Conservation (phyloP, 1,140 invertebrate species). For the Centruroides sculpturatus region DNA sequence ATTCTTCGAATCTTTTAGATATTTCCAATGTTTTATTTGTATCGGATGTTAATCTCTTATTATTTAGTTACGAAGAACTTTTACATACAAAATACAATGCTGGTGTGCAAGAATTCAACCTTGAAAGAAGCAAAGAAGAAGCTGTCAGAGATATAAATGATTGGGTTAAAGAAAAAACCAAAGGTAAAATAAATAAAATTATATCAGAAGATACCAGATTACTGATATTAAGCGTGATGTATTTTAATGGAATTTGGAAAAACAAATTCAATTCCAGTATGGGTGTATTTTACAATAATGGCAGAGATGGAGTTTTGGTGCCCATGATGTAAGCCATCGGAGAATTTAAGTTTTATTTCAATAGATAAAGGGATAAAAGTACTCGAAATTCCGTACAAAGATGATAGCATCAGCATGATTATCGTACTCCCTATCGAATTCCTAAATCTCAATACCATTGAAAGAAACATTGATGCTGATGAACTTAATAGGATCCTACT, state of each 20-base stretch:
- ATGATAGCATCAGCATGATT: conserved; percentile 47
- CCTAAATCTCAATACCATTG: conserved; percentile 23
- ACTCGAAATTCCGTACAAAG: conserved; percentile 54
- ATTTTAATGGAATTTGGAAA: conserved; percentile 62
- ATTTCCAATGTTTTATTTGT: not conserved
- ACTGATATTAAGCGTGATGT: conserved; percentile 57
- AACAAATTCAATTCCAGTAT: conserved; percentile 44
- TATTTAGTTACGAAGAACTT: not conserved
- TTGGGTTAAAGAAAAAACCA: conserved; percentile 49
- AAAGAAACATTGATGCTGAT: not conserved
- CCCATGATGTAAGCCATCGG: not conserved
- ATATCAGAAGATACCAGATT: conserved; percentile 39
- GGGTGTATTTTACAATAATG: conserved; percentile 45
- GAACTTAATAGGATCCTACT: conserved; percentile 7
- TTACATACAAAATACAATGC: not conserved
- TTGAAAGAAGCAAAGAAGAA: conserved; percentile 9
- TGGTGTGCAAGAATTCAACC: not conserved
- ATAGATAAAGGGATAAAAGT: conserved; percentile 35
- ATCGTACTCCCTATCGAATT: conserved; percentile 45
- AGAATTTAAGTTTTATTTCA: not conserved
- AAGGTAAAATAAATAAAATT: conserved; percentile 45
- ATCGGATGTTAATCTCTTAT: not conserved
- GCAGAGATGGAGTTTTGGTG: not conserved
- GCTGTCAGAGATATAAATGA: conserved; percentile 43
- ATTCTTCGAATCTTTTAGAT: not conserved